Base-by-base conservation (phyloP, 2,113 vertebrate species). In the Pitta sordida region DNA sequence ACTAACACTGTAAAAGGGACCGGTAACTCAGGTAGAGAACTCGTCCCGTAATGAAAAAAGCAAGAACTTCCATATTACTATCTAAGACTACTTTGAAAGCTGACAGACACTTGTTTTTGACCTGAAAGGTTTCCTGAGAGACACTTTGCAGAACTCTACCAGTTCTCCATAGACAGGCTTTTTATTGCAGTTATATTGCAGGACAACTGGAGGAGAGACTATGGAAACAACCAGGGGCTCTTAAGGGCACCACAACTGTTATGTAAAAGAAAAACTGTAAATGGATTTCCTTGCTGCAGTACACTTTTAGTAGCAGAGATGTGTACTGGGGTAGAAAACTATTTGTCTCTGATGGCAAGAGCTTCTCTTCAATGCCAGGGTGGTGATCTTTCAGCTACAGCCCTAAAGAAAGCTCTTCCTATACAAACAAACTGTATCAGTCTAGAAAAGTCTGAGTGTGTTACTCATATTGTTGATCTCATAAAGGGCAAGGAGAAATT, bases 211-310 rank as follows among this genome's bases (percentile, higher is more conserved):
- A 81, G 56, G 65, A 74, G 59, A 86, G 77, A 94, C 30, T 53
- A 86, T 24, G 43, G 83, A 87, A 92, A 80, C 67, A 74, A 81
- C 23, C 3, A 3, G 41, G 89, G 64, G 53, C 82, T 96, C 82
- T 88, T 93, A 53, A 96, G 93, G 89, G 85, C 85, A 91, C 22
- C 39, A 34, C 32, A 88, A 88, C 73, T 60, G 64, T 91, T 92
- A 88, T 26, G 90, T 91, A 91, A 91, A 93, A 79, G 53, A 90
- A 95, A 90, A 90, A 71, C 76, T 94, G 91, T 76, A 96, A 94
- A 86, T 92, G 79, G 84, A 92, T 96, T 95, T 96, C 84, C 70
- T 76, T 83, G 48, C 70, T 91, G 80, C 81, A 91, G 83, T 34
- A 78, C 70, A 80, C 60, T 87, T 94, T 83, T 36, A 90, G 77